A percentile compares a stretch with the other conserved stretches of the same genome.
These are phyloP conservation scores for Urocyon cinereoargenteus DNA, from an alignment of 2,797 vertebrate species.

Conservation along the genomic window DNA sequence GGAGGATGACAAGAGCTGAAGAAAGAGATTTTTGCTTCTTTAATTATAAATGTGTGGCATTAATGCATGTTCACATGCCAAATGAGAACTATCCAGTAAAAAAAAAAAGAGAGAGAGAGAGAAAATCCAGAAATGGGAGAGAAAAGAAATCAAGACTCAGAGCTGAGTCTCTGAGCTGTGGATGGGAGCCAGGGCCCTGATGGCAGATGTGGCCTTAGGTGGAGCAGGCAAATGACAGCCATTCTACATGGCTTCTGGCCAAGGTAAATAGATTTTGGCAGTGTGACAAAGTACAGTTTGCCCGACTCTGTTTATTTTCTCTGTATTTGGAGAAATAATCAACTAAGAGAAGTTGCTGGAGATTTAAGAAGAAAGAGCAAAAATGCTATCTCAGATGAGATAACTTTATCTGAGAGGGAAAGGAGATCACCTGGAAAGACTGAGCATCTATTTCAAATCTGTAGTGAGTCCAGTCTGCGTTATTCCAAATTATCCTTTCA, in stretches of 20 bases:
- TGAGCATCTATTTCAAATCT: not conserved
- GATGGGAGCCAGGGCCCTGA: not conserved
- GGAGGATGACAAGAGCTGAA: not conserved
- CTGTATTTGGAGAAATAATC: not conserved
- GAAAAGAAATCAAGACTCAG: not conserved
- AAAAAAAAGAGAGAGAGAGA: not conserved
- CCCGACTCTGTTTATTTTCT: not conserved
- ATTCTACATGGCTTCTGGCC: no score
- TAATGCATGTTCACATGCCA: not conserved
- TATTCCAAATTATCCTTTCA: conserved; percentile 3
- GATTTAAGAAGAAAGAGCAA: not conserved
- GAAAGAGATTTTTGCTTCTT: not conserved
- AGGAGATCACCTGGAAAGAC: not conserved
- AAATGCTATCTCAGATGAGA: not conserved
- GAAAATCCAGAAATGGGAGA: not conserved
- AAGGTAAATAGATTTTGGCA: not conserved
- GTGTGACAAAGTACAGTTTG: not conserved
- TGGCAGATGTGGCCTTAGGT: not conserved
- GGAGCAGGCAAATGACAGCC: not conserved
- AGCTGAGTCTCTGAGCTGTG: not conserved
- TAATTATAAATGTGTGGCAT: not conserved
- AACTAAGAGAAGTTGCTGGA: not conserved
- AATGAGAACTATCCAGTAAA: not conserved
- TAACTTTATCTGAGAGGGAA: not conserved
- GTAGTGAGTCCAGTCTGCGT: not conserved